Conservation (phyloP, 2,113 vertebrate species). For the Xenopus laevis region DNA sequence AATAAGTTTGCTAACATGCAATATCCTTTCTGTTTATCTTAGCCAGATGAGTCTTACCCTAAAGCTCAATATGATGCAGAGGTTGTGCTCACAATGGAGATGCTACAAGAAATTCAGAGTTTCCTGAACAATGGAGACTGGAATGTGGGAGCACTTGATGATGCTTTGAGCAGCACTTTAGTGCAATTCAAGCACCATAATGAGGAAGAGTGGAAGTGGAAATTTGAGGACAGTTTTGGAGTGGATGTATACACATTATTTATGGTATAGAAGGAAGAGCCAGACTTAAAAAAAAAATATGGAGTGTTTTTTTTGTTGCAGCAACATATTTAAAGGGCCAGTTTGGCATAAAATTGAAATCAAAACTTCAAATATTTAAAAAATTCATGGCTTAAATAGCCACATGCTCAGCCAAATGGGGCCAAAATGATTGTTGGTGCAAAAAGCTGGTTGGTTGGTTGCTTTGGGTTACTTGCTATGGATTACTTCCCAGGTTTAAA, state of each 20-base stretch:
- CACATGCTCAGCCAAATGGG: too few species aligned
- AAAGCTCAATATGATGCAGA: slow-evolving; percentile 78
- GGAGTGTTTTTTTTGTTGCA: too few species aligned
- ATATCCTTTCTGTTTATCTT: slow-evolving; percentile 25
- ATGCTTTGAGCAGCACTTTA: slow-evolving; percentile 81
- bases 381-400: too few species aligned
- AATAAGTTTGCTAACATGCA: too few species aligned
- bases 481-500: too few species aligned
- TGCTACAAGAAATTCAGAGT: slow-evolving; percentile 71
- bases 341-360: too few species aligned
- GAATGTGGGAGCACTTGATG: slow-evolving; percentile 82
- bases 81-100: slow-evolving; percentile 73
- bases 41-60: slow-evolving; percentile 68
- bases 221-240: slow-evolving; percentile 85
- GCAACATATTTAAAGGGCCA: too few species aligned
- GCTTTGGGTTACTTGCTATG: too few species aligned
- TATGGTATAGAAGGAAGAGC: slow-evolving; percentile 61
- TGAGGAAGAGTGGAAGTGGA: slow-evolving; percentile 81
- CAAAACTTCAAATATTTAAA: too few species aligned
- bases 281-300: too few species aligned
- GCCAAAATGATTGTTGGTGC: too few species aligned
- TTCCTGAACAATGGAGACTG: slow-evolving; percentile 74
- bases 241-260: slow-evolving; percentile 74
- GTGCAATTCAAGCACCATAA: slow-evolving; percentile 81
- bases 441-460: too few species aligned